phyloP scores from a whole-genome alignment of 2,113 vertebrate species.

The Egretta garzetta region DNA sequence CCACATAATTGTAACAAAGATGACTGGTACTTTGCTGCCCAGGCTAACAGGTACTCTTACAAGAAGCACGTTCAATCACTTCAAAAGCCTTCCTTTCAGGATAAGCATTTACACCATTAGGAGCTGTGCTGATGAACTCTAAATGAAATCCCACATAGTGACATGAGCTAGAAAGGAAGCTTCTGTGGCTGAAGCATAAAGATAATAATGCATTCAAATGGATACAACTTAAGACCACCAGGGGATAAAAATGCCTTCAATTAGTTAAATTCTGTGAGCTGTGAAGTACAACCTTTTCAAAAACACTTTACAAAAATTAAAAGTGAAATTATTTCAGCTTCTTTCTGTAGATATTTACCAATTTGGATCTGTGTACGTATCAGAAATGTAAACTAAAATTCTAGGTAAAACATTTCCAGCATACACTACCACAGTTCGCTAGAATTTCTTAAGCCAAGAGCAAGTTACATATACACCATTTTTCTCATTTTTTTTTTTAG shows the following conservation, averaged over 20 bases:
- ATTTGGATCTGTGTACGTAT: not conserved
- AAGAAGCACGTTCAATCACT: not conserved
- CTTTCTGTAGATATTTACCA: not conserved
- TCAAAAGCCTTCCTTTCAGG: not conserved
- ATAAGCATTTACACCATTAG: not conserved
- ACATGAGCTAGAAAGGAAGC: rapidly evolving
- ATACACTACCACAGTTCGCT: not conserved
- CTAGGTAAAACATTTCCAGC: not conserved
- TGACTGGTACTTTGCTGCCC: not conserved
- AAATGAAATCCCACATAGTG: not conserved
- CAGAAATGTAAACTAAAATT: not conserved
- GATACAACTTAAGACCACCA: not conserved
- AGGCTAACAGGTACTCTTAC: not conserved
- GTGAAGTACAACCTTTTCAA: not conserved
- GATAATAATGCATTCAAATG: not conserved
- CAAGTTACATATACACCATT: not conserved
- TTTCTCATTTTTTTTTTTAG: not conserved
- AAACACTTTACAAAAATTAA: not conserved
- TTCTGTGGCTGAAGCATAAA: not conserved
- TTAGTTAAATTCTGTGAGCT: not conserved
- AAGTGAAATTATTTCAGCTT: not conserved
- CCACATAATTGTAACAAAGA: not conserved
- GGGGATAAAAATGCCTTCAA: not conserved
- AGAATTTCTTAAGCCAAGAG: not conserved
- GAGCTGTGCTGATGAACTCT: not conserved